Percentiles rank a stretch among this genome's conserved stretches.
Evolutionary conservation across 1,140 invertebrate species (phyloP).

Genomic region (Penaeus vannamei): DNA sequence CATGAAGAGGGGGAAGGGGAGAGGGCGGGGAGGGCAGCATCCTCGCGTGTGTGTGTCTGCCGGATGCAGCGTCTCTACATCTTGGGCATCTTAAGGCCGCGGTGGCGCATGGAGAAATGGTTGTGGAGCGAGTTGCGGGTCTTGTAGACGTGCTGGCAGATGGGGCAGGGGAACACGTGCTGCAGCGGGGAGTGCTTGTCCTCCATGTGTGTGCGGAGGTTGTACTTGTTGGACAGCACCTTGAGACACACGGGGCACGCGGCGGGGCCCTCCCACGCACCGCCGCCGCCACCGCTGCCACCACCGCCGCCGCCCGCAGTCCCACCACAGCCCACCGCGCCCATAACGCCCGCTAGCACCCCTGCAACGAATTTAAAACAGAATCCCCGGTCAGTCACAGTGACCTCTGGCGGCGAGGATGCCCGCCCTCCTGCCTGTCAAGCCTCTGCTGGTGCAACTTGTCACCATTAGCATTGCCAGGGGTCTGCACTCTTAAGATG

Average conservation of each 20-base stretch:
- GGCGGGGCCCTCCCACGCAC: constrained; percentile 55
- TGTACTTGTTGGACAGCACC: constrained; percentile 66
- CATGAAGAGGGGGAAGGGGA: neutral
- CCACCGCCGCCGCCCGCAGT: constrained; percentile 10
- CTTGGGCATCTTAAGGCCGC: constrained; percentile 72
- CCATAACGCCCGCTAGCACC: constrained; percentile 22
- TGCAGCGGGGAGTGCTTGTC: constrained; percentile 63
- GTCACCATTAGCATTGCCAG: too few species aligned
- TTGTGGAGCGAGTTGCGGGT: constrained; percentile 61
- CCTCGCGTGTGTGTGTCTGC: too few species aligned
- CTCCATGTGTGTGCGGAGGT: constrained; percentile 65
- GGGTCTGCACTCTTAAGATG: too few species aligned
- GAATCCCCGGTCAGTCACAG: constrained; percentile 42
- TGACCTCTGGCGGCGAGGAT: neutral
- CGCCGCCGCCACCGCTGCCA: constrained; percentile 1
- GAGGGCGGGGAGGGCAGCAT: neutral
- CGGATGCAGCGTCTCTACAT: constrained; percentile 37
- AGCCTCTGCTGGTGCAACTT: too few species aligned
- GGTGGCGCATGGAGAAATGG: constrained; percentile 63
- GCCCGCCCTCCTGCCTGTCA: too few species aligned
- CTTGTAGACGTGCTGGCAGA: constrained; percentile 59
- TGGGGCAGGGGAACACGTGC: constrained; percentile 55
- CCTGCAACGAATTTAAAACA: constrained; percentile 56
- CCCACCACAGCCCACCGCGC: neutral
- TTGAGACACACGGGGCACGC: constrained; percentile 64